Evolutionary conservation across 2,797 vertebrate genomes (phyloP), one percentile per base, ranked within the genome.

Genomic region (Sphenopsis melanotis): DNA sequence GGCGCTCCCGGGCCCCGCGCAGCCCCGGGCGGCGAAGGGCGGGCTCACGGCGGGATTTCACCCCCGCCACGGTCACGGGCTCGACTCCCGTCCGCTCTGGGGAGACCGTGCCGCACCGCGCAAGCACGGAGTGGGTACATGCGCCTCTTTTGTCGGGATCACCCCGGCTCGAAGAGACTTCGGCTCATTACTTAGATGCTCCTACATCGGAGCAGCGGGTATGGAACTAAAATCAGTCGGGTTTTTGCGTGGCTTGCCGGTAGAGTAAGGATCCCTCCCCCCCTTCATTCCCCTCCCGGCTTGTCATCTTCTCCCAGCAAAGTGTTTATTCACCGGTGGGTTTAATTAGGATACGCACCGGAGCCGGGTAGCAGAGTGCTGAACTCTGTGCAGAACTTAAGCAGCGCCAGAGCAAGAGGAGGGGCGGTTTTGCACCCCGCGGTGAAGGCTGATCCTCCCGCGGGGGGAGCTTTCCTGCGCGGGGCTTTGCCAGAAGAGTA

Each of bases 1-100:
- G 29, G 52, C 30, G 8, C 52, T 4, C 10, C n/a, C 18, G 9
- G 32, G 37, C 6, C 49, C 42, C 10, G 65, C 22, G 3, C 52
- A 34, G 1, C 41, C 27, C 11, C 15, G 19, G 46, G 27, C 6
- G 47, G 47, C 56, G 17, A 24, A 74, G 34, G 3, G 37, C 37
- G 30, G 8, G 15, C 14, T 22, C 52, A 2, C 1, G 21, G 60
- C 44, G 22, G 44, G 36, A 6, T 49, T 77, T 50, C n/a, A 41
- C 7, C 12, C 34, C 24, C 7, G 4, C 1, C 36, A 0, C 11
- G 5, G 26, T 13, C 41, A 13, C 64, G 21, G 68, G n/a, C 52
- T 87, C 21, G 22, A 1, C 29, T n/a, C 59, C 53, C 4, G 7
- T 39, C 1, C 34, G 18, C 49, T 22, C 36, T 4, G 12, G 50